Evolutionary conservation across 2,113 vertebrate genomes (phyloP).

Genomic region (Procavia capensis): DNA sequence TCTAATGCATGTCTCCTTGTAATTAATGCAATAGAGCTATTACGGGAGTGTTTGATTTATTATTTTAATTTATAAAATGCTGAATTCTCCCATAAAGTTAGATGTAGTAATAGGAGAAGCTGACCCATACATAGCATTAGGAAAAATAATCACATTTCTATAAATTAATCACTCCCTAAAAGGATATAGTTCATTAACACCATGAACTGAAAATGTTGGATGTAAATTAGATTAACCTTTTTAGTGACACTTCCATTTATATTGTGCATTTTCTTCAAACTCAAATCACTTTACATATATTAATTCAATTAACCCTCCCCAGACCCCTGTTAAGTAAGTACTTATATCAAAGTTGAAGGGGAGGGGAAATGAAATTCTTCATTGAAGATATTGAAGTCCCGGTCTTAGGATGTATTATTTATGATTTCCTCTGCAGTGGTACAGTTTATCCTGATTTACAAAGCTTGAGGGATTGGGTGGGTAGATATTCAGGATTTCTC

Average conservation of each 20-base stretch:
- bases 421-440: constrained; percentile 66
- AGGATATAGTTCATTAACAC: constrained; percentile 85
- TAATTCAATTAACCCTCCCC: constrained; percentile 83
- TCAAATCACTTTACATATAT: constrained; percentile 80
- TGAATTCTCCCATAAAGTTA: constrained; percentile 75
- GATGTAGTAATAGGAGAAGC: constrained; percentile 66
- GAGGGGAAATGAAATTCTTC: constrained; percentile 68
- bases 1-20: constrained; percentile 74
- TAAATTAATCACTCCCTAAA: constrained; percentile 84
- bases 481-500: not conserved
- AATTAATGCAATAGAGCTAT: constrained; percentile 81
- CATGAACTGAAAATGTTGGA: constrained; percentile 80
- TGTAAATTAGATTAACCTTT: constrained; percentile 85
- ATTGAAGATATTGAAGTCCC: constrained; percentile 56
- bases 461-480: not conserved
- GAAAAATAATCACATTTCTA: constrained; percentile 82
- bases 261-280: constrained; percentile 73
- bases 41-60: constrained; percentile 76
- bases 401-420: constrained; percentile 85
- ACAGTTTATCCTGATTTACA: not conserved
- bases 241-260: constrained; percentile 82
- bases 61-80: constrained; percentile 81
- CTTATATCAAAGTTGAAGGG: constrained; percentile 76
- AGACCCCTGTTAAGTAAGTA: constrained; percentile 79
- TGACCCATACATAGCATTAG: constrained; percentile 74